Percentiles rank a stretch among this genome's conserved stretches.
These are phyloP conservation scores for Muschampia plurimacula DNA, from an alignment of 2,888 invertebrate genomes.

Conservation along the genomic window DNA sequence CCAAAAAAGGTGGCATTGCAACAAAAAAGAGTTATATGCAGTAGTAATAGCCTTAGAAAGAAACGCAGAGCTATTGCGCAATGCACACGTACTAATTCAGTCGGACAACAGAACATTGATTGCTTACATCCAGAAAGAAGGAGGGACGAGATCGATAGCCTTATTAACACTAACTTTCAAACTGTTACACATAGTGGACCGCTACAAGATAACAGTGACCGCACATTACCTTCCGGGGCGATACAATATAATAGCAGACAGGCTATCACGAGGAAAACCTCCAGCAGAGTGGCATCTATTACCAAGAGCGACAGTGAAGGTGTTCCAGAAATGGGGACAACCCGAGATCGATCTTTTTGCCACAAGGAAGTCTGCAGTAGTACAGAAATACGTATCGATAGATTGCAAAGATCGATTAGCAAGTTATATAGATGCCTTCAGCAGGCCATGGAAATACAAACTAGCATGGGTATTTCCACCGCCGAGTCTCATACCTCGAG, in stretches of 20 bases:
- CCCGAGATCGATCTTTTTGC: not conserved
- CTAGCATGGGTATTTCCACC: slow-evolving; percentile 3
- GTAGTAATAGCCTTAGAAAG: not conserved
- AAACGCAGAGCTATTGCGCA: not conserved
- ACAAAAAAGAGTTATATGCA: not conserved
- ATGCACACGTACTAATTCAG: not conserved
- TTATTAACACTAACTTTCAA: not conserved
- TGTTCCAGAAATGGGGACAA: not conserved
- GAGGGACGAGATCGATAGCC: not conserved
- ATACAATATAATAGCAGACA: not conserved
- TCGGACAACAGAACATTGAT: not conserved
- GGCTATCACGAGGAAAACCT: slow-evolving; percentile 10
- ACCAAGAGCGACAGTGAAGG: not conserved
- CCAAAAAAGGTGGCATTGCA: not conserved
- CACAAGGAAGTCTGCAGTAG: not conserved
- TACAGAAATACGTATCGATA: not conserved
- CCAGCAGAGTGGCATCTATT: slow-evolving; percentile 10
- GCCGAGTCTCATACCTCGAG: not conserved
- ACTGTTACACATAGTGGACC: not conserved
- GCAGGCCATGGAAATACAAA: not conserved
- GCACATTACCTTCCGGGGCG: not conserved
- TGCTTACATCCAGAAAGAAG: not conserved
- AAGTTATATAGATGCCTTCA: not conserved
- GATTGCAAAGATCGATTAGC: not conserved
- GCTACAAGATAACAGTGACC: not conserved